Conservation (phyloP, 2,888 invertebrate genomes). For the Pteria penguin region DNA sequence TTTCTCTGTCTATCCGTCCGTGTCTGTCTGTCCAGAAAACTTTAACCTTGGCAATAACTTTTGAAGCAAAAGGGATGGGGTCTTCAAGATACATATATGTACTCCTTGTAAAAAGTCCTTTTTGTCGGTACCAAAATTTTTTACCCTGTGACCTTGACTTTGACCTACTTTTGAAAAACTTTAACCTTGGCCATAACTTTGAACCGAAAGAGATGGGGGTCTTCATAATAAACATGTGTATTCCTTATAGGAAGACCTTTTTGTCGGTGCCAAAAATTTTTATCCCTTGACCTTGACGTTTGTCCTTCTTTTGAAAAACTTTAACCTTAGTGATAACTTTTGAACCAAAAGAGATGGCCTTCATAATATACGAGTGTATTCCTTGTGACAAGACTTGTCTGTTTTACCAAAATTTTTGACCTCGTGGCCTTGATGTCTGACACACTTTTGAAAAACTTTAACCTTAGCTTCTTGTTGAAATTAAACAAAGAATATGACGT, state of each 20-base stretch:
- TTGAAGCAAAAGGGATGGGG: no score
- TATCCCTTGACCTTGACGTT: neutral
- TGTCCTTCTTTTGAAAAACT: neutral
- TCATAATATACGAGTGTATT: neutral
- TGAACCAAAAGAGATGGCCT: neutral
- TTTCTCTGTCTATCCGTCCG: neutral
- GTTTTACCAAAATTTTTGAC: neutral
- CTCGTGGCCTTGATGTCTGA: neutral
- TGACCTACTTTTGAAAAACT: no score
- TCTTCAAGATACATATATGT: no score
- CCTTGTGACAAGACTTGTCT: neutral
- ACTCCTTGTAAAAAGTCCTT: no score
- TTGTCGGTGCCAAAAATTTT: neutral
- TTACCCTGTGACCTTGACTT: no score
- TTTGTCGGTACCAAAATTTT: no score
- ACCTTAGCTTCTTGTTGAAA: no score
- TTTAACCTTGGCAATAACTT: no score
- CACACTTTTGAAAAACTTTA: neutral
- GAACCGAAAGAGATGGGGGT: neutral
- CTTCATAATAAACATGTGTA: neutral
- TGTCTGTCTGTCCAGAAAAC: no score
- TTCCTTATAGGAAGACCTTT: neutral
- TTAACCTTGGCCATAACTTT: neutral
- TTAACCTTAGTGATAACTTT: neutral
- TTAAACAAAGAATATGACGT: no score